Evolutionary conservation across 2,113 vertebrate species (phyloP).

Genomic region (Candoia aspera): DNA sequence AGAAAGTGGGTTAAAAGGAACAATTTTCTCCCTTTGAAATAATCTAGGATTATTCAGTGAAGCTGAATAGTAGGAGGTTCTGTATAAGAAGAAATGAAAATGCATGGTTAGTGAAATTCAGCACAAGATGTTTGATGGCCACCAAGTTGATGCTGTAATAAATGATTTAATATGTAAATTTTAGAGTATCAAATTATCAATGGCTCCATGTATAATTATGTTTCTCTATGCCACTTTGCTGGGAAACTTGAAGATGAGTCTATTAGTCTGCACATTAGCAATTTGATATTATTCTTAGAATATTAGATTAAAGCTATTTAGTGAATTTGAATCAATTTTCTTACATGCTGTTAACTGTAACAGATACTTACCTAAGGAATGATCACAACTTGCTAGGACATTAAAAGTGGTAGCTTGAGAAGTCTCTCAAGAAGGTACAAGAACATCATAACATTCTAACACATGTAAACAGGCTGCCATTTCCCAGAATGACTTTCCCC

Average conservation of each 20-base stretch:
- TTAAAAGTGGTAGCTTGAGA: not conserved
- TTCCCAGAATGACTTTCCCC: not conserved
- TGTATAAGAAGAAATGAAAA: not conserved
- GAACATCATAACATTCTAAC: not conserved
- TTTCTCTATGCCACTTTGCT: not conserved
- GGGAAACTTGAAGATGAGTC: not conserved
- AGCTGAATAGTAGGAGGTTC: not conserved
- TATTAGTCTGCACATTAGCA: not conserved
- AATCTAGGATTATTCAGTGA: not conserved
- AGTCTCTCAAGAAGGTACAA: not conserved
- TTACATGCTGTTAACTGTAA: not conserved
- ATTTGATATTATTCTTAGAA: not conserved
- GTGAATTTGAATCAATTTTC: not conserved
- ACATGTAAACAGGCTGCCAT: not conserved
- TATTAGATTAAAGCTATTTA: slow-evolving; percentile 10
- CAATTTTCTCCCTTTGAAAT: not conserved
- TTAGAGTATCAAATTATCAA: not conserved
- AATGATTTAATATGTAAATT: not conserved
- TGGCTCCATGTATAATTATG: not conserved
- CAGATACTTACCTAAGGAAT: not conserved
- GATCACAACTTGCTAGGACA: not conserved
- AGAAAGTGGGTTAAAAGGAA: not conserved
- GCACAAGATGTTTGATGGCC: not conserved
- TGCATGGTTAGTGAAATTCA: not conserved
- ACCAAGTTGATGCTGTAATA: not conserved